Conservation (phyloP, 2,797 vertebrate species). For the Stomatorhinus walkeri region DNA sequence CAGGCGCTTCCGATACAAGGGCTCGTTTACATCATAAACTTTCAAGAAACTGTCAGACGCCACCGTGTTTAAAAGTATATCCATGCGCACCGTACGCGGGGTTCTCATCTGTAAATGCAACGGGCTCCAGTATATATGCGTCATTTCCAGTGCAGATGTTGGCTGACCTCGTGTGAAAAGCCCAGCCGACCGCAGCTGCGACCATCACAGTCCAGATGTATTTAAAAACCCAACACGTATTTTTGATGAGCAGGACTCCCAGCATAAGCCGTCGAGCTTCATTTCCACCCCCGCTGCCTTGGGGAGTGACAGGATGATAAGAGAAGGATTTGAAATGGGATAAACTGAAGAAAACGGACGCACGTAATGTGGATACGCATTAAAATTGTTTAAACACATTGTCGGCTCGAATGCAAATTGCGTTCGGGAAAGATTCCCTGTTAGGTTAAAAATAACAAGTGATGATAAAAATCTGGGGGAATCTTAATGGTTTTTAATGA, state of each 20-base stretch:
- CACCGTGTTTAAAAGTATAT: neutral
- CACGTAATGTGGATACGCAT: neutral
- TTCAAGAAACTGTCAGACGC: neutral
- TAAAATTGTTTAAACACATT: neutral
- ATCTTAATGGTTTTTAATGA: conserved; percentile 1
- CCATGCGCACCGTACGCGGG: neutral
- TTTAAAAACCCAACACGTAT: neutral
- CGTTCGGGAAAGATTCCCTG: neutral
- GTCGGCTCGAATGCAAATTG: neutral
- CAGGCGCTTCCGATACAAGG: neutral
- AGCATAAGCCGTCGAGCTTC: neutral
- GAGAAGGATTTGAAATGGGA: neutral
- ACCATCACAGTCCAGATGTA: neutral
- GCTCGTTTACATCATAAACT: neutral
- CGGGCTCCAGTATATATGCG: neutral
- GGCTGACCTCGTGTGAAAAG: neutral
- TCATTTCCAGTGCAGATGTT: neutral
- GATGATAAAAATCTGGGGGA: neutral
- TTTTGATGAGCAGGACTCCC: neutral
- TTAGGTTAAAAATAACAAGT: neutral
- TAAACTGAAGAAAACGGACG: neutral
- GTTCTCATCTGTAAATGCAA: neutral
- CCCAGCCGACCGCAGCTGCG: neutral
- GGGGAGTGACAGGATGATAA: neutral
- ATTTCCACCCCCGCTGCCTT: neutral